Percentiles rank a stretch among this genome's conserved stretches.
Conservation (phyloP, 2,113 vertebrate genomes). For the Fregetta grallaria region DNA sequence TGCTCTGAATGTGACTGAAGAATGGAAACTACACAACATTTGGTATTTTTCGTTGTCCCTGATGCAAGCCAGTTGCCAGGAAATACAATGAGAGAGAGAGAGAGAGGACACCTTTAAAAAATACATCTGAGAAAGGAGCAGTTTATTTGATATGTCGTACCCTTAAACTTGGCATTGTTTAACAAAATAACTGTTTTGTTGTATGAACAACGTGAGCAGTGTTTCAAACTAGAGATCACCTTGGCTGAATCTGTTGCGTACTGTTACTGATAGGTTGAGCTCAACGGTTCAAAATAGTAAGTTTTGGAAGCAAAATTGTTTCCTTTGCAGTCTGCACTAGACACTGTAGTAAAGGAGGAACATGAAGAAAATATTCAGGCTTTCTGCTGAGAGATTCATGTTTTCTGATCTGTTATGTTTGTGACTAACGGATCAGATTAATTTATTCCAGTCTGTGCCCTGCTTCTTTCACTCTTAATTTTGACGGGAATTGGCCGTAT, state of each 20-base stretch:
- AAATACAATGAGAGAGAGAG: not conserved
- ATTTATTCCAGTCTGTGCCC: not conserved
- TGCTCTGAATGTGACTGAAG: not conserved
- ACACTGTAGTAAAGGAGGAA: not conserved
- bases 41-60: not conserved
- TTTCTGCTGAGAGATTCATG: not conserved
- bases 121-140: not conserved
- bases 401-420: not conserved
- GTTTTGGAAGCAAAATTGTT: not conserved
- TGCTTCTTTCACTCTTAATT: not conserved
- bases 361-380: not conserved
- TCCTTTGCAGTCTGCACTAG: not conserved
- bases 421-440: not conserved
- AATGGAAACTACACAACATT: not conserved
- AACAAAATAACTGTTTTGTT: not conserved
- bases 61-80: not conserved
- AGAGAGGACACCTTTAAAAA: not conserved
- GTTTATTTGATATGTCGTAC: not conserved
- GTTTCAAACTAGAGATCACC: not conserved
- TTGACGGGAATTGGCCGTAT: not conserved
- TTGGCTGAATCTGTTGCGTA: not conserved
- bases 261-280: not conserved
- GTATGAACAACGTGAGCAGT: not conserved
- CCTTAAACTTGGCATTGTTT: not conserved
- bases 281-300: not conserved